Evolutionary conservation across 2,113 vertebrate genomes (phyloP).

Genomic region (Pollimyrus isidori): DNA sequence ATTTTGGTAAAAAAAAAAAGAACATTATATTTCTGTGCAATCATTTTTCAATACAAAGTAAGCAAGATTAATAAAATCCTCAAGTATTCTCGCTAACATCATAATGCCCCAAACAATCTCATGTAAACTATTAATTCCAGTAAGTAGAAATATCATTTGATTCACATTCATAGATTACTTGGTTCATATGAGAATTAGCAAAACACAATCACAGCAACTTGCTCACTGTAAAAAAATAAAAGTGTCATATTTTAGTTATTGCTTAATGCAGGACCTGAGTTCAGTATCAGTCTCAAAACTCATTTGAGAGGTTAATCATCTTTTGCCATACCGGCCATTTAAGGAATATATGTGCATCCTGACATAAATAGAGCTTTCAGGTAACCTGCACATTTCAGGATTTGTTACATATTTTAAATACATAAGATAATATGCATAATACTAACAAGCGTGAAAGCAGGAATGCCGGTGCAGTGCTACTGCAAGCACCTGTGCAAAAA

Average conservation of each 20-base stretch:
- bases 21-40: conserved; percentile 43
- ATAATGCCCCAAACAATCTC: conserved; percentile 37
- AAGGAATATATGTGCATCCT: neutral
- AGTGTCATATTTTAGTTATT: neutral
- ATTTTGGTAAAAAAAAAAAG: conserved; percentile 36
- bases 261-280: neutral
- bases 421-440: neutral
- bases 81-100: conserved; percentile 19
- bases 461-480: neutral
- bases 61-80: conserved; percentile 26
- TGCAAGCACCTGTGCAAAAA: conserved; percentile 6
- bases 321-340: neutral
- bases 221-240: neutral
- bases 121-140: conserved; percentile 47
- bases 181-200: conserved; percentile 33
- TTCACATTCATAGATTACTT: conserved; percentile 60
- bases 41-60: conserved; percentile 40
- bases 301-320: neutral
- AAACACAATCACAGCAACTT: neutral
- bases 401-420: neutral
- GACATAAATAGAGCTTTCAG: conserved; percentile 1
- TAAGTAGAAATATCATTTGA: conserved; percentile 34
- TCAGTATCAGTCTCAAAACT: neutral
- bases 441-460: neutral
- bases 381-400: neutral